Evolutionary conservation across 1,140 invertebrate genomes (phyloP), one percentile per base, ranked within the genome.

Genomic region (Halesus radiatus): DNA sequence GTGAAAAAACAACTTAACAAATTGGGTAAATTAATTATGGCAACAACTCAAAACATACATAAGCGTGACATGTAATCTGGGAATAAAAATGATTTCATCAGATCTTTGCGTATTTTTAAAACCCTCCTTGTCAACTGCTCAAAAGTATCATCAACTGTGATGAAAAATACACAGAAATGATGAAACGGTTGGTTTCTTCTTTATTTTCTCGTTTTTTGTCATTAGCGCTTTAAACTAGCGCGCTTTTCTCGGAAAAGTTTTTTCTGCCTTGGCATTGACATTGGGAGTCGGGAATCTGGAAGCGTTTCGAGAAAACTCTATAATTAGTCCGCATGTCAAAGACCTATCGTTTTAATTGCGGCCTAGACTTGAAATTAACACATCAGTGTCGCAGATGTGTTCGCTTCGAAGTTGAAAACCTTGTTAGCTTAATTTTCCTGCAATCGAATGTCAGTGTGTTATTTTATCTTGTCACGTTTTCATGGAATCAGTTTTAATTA

Each of bases 191-290:
- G 22, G 22, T 18, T 18, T 15, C 37, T 45, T 45, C 10, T 45
- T 45, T 45, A 45, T 56, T 74, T 54, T 52, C 22, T 56, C 52
- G 29, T 54, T 50, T 74, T 74, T 74, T 29, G 70, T 74, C 70
- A 74, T 74, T 54, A 74, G 50, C 22, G 70, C 26, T 74, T 56
- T 15, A 54, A 54, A 74, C 13, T 29, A 29, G 22, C 70, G 70
- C 52, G 13, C n/a, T 23, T 13, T 74, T 74, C 70, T 56, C 7
- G 23, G 70, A 74, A 74, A 20, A 26, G 13, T 52, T 4, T 16
- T 74, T 74, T 74, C 54, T 29, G 8, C 50, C 15, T 74, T 56
- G 70, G n/a, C 70, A 74, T 74, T 74, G 70, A 74, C 70, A 74
- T 74, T 74, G 70, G 29, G 16, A 20, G 16, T 50, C 5, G 22